Conservation (phyloP, 2,797 vertebrate genomes). For the Sebastes wilsoni region DNA sequence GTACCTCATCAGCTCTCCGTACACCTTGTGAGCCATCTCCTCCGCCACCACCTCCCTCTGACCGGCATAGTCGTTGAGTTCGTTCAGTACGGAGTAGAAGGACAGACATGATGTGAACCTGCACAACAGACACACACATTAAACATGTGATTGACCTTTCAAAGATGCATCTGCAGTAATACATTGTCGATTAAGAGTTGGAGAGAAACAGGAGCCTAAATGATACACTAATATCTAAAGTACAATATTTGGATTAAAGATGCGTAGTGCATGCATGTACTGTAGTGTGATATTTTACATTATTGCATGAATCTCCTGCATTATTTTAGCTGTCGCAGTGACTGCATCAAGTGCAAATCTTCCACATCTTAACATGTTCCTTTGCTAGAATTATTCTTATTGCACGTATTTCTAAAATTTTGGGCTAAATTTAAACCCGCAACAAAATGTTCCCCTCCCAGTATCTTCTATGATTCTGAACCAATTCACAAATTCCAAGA, state of each 20-base stretch:
- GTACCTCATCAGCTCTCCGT: constrained; percentile 96
- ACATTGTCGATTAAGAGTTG: background rate
- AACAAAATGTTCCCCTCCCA: too few relatives aligned
- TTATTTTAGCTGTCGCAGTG: too few relatives aligned
- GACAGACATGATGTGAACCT: constrained; percentile 97
- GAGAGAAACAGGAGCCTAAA: background rate
- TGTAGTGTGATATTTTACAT: background rate
- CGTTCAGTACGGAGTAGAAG: constrained; percentile 96
- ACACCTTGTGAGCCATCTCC: constrained; percentile 96
- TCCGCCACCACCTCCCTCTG: constrained; percentile 98
- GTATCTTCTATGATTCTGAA: too few relatives aligned
- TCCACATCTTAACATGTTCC: background rate
- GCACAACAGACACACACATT: constrained; percentile 30
- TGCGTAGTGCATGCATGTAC: background rate
- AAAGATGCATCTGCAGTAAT: background rate
- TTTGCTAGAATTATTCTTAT: background rate
- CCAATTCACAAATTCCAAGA: too few relatives aligned
- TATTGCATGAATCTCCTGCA: background rate
- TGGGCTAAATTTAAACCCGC: too few relatives aligned
- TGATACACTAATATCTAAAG: background rate
- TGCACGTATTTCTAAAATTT: too few relatives aligned
- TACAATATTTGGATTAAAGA: background rate
- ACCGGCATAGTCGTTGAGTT: constrained; percentile 97
- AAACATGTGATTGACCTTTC: background rate
- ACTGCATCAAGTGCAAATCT: background rate